A percentile compares a stretch with the other conserved stretches of the same genome.
Evolutionary conservation across 2,797 vertebrate species (phyloP).

Genomic region (Peromyscus melanophrys): DNA sequence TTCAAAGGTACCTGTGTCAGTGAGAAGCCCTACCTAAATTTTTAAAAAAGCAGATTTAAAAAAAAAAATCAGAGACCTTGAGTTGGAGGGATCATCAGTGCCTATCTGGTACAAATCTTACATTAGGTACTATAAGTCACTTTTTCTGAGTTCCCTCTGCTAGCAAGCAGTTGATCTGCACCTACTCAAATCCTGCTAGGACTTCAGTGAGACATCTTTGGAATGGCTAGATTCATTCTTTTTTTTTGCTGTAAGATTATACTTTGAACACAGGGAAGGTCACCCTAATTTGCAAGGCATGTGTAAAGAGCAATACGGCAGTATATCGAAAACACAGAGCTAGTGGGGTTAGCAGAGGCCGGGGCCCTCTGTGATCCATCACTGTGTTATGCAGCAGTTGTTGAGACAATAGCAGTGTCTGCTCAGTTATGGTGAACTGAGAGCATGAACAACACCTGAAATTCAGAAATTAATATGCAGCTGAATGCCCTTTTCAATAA

Average conservation of each 20-base stretch:
- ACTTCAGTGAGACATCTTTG: neutral
- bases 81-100: neutral
- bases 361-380: neutral
- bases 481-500: slow-evolving; percentile 71
- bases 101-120: neutral
- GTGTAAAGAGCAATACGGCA: neutral
- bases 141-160: neutral
- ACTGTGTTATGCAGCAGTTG: neutral
- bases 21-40: neutral
- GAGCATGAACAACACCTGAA: slow-evolving; percentile 15
- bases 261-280: neutral
- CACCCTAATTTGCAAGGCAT: neutral
- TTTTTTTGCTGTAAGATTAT: neutral
- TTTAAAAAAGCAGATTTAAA: neutral
- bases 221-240: neutral
- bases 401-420: neutral
- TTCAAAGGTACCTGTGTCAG: neutral
- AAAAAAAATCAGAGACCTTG: neutral
- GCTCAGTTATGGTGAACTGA: neutral
- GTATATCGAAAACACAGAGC: fast-evolving
- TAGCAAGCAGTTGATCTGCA: neutral
- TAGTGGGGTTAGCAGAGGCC: fast-evolving
- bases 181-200: neutral
- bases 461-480: slow-evolving; percentile 11
- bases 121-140: neutral